Evolutionary conservation across 2,888 invertebrate genomes (phyloP), one percentile per base, ranked within the genome.

Genomic region (Pegoplata infirma): DNA sequence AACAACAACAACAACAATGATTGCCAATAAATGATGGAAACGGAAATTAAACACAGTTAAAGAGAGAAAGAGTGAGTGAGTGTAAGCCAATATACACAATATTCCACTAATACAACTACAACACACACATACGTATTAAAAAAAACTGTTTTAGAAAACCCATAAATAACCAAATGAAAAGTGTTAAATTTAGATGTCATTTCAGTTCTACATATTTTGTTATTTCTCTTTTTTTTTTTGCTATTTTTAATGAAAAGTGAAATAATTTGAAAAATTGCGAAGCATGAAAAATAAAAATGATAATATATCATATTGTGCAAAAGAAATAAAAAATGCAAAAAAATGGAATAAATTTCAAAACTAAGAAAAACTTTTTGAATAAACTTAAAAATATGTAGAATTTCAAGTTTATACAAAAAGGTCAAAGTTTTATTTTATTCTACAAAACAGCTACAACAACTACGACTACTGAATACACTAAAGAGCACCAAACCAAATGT

Each of bases 21-120:
- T 66, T 69, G 64, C 55, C 73, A 69, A 66, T 74, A 69, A 64
- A 40, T 61, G 49, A 74, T 78, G 74, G 44, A 61, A 78, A 66
- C 78, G 78, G 74, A 78, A 78, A 78, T 78, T 78, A 69, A 74
- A 69, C 74, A 55, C 53, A 59, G 36, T 28, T 32, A 56, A 12
- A 17, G 32, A 17, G 25, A 59, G 23, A 12, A 21, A 72, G 44
- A 55, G 17, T 8, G 6, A 51, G n/a, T 51, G 25, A 25, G 6
- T 25, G 6, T 25, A 17, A 17, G n/a, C 23, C 21, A 14, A 63
- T 10, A 25, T 25, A 25, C 3, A n/a, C n/a, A n/a, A n/a, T 12
- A 32, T 32, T 2, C 32, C 32, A 32, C 32, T 2, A 32, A 40
- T n/a, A 12, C 36, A 12, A 40, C n/a, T n/a, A 40, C 36, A 40